A percentile compares a stretch with the other conserved stretches of the same genome.
These are phyloP conservation scores for Ornithoptera alexandrae DNA, from an alignment of 2,888 invertebrate species.

Conservation along the genomic window DNA sequence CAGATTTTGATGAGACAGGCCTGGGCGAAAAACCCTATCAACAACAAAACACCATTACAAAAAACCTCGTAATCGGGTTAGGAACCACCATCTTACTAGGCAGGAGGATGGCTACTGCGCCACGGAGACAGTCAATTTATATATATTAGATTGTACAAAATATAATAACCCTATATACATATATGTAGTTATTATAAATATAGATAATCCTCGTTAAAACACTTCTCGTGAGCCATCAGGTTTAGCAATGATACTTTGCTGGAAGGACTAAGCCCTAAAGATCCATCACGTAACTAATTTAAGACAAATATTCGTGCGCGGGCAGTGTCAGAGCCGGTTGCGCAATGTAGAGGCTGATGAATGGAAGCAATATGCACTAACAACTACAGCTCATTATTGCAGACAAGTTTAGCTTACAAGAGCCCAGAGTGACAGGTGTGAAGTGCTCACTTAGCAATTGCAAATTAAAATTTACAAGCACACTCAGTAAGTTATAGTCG, in stretches of 20 bases:
- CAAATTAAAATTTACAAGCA: constrained; percentile 21
- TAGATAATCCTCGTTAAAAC: neutral
- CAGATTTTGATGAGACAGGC: no score
- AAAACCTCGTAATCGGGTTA: no score
- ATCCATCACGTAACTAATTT: constrained; percentile 15
- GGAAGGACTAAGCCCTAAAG: neutral
- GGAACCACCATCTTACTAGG: no score
- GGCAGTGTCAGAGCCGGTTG: constrained; percentile 12
- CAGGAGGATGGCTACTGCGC: no score
- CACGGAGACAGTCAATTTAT: no score
- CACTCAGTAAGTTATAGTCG: constrained; percentile 11
- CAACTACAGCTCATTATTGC: constrained; percentile 17
- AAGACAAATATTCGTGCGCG: constrained; percentile 2
- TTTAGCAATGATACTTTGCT: neutral
- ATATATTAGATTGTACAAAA: no score
- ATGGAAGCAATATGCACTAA: constrained; percentile 18
- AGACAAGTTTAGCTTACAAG: constrained; percentile 9
- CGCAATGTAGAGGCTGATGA: constrained; percentile 18
- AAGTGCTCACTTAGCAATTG: constrained; percentile 13
- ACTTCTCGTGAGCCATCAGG: neutral
- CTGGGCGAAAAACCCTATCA: no score
- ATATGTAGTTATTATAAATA: neutral
- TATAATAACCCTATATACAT: neutral
- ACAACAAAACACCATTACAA: no score
- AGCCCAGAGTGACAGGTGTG: constrained; percentile 2